Base-by-base conservation (phyloP, 2,888 invertebrate genomes). In the Tetragonula carbonaria region DNA sequence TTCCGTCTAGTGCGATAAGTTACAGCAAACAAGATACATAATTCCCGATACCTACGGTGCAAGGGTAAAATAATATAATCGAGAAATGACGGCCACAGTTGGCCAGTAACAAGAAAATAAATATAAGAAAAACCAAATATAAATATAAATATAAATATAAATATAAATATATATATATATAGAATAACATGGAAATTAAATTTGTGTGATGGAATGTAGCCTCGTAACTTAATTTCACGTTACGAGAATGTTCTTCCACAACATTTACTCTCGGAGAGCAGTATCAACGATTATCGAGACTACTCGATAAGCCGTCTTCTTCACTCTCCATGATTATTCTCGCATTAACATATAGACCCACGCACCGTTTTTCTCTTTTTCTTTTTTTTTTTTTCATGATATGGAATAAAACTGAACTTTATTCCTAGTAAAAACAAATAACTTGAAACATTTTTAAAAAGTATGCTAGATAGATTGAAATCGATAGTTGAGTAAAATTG, bases 171-270 rank as follows among this genome's bases (percentile, higher is more conserved):
- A 23, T 23, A 23, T 23, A n/a, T 66, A 45, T 53, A 62, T 6
- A 33, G 74, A 50, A 38, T 65, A 68, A 74, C 16, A 23, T 75
- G 28, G 13, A 76, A 38, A 74, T 51, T 71, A 50, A 57, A 28
- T 78, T 55, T 94, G 94, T 94, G 80, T 74, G 83, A 91, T 91
- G 91, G 87, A 93, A 92, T 93, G 94, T 94, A 94, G 94, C 93
- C 94, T 87, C 91, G 92, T 91, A 93, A 93, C 88, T 88, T 92
- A 84, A 82, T 93, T 93, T 84, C 66, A 82, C 80, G 90, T 90
- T 91, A 93, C 91, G 91, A 92, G 94, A 93, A 86, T 94, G 94
- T 94, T 94, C 94, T 93, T 90, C 91, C 93, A 92, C 86, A 84
- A 62, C 80, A 28, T 88, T 91, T 90, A 14, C 75, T 93, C 33